Evolutionary conservation across 1,140 invertebrate genomes (phyloP), one percentile per base, ranked within the genome.

Genomic region (Plectrocnemia conspersa): DNA sequence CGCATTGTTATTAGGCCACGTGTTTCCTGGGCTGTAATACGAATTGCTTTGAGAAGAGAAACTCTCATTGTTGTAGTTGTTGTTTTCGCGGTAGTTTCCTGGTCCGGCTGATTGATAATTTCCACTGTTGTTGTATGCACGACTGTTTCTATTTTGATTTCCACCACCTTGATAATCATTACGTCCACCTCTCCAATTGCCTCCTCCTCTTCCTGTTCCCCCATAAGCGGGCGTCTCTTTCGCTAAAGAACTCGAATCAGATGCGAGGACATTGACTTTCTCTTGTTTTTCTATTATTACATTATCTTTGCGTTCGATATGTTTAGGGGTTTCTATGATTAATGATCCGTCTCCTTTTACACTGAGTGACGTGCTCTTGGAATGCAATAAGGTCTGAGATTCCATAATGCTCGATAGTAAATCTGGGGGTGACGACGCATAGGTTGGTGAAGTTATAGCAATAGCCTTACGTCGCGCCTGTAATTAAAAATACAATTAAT

Each of bases 371-470:
- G 75, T 67, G 52, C 80, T 79, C 47, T 79, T 83, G 1, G 84
- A 82, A 64, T 86, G 82, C 65, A 89, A 80, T n/a, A 83, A 69
- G 52, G 82, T 79, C 69, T 92, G 89, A 54, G 79, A 79, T 44
- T 81, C 77, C 60, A 93, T 74, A 54, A 93, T 92, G 56, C 75
- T 82, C 7, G 81, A 82, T 1, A 93, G 66, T 1, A 93, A 62
- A 68, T 89, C 84, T 11, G 67, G 63, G 22, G 65, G 68, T 19
- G 66, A 61, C 6, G 66, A 64, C 11, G 64, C 68, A 32, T 67
- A 64, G 3, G 25, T 64, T 7, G 71, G 71, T 0, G 72, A 64
- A 29, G 76, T 65, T 23, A 75, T 42, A 16, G 66, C 54, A 54
- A 76, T 42, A 63, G 74, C 70, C 71, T 83, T 70, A 63, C 74